Evolutionary conservation across 2,888 invertebrate genomes (phyloP), one percentile per base, ranked within the genome.

Genomic region (Platycnemis pennipes): DNA sequence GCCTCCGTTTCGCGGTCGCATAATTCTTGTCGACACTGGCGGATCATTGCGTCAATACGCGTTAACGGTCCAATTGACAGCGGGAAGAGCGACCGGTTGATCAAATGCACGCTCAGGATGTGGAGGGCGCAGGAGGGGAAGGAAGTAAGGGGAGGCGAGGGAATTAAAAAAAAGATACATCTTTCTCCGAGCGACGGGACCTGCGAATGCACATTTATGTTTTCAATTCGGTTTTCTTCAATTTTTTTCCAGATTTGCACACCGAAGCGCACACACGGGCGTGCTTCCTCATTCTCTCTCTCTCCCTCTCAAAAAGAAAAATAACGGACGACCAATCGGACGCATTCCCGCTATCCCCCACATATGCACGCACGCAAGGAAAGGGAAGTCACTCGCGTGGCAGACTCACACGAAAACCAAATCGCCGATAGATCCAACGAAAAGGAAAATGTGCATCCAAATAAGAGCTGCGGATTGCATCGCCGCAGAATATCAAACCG

Each of bases 401-500:
- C 22, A 88, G 49, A 49, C 31, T 46, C 49, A 88, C 56, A 31
- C 88, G 13, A 37, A 89, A 37, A 37, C 86, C 11, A 86, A 89
- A 37, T 19, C 42, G 13, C 11, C 56, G 42, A 56, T 42, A 37
- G 31, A 89, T 2, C 16, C 46, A 26, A n/a, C 22, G 56, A 4
- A 26, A 56, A 56, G 56, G 56, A 53, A 86, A 86, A 42, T 42
- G 37, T 89, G 89, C 89, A 89, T 56, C 22, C 53, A 42, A 53
- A 89, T 53, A 31, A 88, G 56, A 56, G 31, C 53, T 56, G 56
- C 49, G 89, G 89, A 53, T 37, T 89, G 53, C 53, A 88, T 22
- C 49, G 88, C 88, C 46, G 49, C 37, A 89, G 89, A 53, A 89
- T 89, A 42, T 53, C 89, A 89, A 56, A 86, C 42, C 63, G 63